phyloP scores from a whole-genome alignment of 2,888 invertebrate species.

The Tyria jacobaeae region DNA sequence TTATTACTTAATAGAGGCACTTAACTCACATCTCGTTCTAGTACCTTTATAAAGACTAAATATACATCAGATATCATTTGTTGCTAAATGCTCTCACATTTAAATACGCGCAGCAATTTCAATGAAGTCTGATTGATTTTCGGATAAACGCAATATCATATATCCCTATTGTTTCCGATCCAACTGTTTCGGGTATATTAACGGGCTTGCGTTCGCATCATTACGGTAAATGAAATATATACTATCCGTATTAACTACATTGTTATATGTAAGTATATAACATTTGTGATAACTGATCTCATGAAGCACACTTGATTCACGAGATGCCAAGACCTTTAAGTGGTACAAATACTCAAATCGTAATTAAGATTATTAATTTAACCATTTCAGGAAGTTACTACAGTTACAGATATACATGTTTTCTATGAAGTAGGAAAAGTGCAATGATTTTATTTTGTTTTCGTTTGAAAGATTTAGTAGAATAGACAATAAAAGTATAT shows the following conservation, averaged over 20 bases:
- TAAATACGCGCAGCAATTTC: not conserved
- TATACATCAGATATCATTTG: not conserved
- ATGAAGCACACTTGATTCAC: too few relatives aligned
- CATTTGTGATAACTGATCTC: too few relatives aligned
- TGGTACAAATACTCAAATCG: not conserved
- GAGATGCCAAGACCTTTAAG: not conserved
- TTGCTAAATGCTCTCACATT: not conserved
- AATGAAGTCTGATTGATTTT: conserved; percentile 11
- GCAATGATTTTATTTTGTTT: too few relatives aligned
- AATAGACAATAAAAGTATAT: too few relatives aligned
- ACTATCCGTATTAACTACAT: not conserved
- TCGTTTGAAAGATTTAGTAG: too few relatives aligned
- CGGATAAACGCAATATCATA: conserved; percentile 18
- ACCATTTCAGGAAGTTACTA: too few relatives aligned
- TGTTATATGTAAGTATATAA: not conserved
- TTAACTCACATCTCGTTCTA: not conserved
- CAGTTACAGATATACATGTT: too few relatives aligned
- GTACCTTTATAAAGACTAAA: not conserved
- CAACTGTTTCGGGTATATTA: conserved; percentile 6
- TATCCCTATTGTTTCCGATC: conserved; percentile 7
- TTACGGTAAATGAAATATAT: not conserved
- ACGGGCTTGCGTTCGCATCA: conserved; percentile 5
- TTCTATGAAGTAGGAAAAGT: too few relatives aligned
- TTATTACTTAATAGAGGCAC: not conserved
- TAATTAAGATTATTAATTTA: not conserved